Base-by-base conservation (phyloP, 2,113 vertebrate species). In the Rhineura floridana region DNA sequence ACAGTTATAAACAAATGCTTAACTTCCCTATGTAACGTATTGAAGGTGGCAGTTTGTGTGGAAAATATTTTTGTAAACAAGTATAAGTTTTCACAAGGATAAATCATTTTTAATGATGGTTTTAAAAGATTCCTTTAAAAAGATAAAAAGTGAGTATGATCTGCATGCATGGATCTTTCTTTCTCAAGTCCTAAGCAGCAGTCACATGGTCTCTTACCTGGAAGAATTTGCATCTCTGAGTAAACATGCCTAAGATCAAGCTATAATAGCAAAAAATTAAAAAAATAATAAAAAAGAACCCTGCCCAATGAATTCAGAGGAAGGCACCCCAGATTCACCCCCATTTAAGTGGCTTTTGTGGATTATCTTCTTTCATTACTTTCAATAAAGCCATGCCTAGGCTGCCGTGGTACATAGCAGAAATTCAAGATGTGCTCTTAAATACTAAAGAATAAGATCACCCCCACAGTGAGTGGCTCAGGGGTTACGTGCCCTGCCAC, bases 321-420 rank as follows among this genome's bases (percentile, higher is more conserved):
- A 90, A 89, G 82, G 79, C 83, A 84, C 86, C 85, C 87, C 69
- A 90, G n/a, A 70, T 63, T 92, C 81, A 85, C 82, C 84, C 63
- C 90, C 81, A 15, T 87, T 82, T 87, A 85, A 90, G 7, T 63
- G 81, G 62, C 87, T 91, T 15, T 67, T 83, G 77, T 89, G 92
- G 92, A 94, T 96, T 94, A 93, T 89, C 88, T 92, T 92, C 93
- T 87, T 94, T 94, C 88, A 85, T 90, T 88, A 87, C 89, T 94
- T 91, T 91, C 89, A 87, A 4, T 77, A 84, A 90, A 86, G 85
- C 75, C 91, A 92, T 94, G 83, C 93, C 82, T 50, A 44, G 84
- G 73, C 84, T 89, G 44, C 90, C 77, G 50, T 25, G 0, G 67
- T 83, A 82, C 83, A 39, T 13, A 87, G 88, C 55, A 82, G 86